phyloP scores from a whole-genome alignment of 1,140 invertebrate species.

The Panagrolaimus sp. region DNA sequence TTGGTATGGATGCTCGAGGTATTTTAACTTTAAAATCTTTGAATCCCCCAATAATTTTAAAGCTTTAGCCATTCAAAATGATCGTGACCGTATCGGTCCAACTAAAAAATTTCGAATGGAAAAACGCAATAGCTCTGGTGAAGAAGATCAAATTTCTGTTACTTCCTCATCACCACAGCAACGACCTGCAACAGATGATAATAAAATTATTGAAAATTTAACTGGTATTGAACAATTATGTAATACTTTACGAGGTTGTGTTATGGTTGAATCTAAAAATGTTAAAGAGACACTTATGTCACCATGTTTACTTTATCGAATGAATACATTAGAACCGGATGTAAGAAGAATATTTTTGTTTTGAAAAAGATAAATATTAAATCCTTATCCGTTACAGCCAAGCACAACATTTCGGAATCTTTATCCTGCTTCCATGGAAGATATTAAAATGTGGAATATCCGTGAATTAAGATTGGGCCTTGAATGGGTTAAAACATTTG shows the following conservation, averaged over 20 bases:
- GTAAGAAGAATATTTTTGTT: conserved; percentile 31
- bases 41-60: not conserved
- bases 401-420: conserved; percentile 53
- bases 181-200: conserved; percentile 27
- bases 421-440: conserved; percentile 57
- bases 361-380: not conserved
- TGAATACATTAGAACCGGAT: conserved; percentile 39
- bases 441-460: conserved; percentile 59
- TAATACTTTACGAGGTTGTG: conserved; percentile 40
- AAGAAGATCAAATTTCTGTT: conserved; percentile 60
- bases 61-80: conserved; percentile 63
- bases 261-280: conserved; percentile 46
- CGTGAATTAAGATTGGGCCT: conserved; percentile 53
- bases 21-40: not conserved
- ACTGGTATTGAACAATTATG: conserved; percentile 42
- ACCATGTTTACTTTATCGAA: conserved; percentile 43
- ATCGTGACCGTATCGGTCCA: conserved; percentile 59
- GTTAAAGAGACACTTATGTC: conserved; percentile 46
- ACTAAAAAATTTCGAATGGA: conserved; percentile 45
- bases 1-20: conserved; percentile 64
- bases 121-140: conserved; percentile 56
- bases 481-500: conserved; percentile 58
- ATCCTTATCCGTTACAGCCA: conserved; percentile 42
- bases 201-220: conserved; percentile 47
- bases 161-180: conserved; percentile 60